These are phyloP conservation scores for Camelus dromedarius DNA, from an alignment of 2,113 vertebrate species.

Conservation along the genomic window DNA sequence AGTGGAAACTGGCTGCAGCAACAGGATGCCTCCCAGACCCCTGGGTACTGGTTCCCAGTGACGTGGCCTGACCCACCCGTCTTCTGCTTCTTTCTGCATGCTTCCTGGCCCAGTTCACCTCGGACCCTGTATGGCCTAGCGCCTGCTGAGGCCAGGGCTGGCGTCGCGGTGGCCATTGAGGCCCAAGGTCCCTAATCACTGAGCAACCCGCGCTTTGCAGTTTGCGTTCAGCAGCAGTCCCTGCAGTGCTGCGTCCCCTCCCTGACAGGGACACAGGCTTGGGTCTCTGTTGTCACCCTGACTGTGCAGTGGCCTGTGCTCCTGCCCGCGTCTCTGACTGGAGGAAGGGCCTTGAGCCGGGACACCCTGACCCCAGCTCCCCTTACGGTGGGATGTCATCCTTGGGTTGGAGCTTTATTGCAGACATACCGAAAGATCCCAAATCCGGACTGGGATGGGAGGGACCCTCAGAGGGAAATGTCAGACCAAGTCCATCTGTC, in stretches of 20 bases:
- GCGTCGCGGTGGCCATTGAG: background rate
- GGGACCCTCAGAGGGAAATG: background rate
- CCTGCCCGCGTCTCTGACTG: background rate
- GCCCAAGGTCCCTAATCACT: no score
- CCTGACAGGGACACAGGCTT: background rate
- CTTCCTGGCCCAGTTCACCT: background rate
- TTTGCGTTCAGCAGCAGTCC: fast-evolving
- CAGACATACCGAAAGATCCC: background rate
- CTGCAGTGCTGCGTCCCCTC: background rate
- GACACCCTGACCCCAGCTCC: background rate
- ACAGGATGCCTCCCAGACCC: background rate
- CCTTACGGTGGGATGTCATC: background rate
- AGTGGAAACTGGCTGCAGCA: fast-evolving
- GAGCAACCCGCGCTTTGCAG: background rate
- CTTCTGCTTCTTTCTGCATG: fast-evolving
- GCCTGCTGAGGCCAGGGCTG: background rate
- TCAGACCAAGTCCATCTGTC: background rate
- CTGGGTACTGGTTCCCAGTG: background rate
- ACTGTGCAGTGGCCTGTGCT: background rate
- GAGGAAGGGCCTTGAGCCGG: background rate
- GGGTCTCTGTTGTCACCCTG: background rate
- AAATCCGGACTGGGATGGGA: background rate
- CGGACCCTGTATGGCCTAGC: background rate
- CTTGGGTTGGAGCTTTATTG: background rate
- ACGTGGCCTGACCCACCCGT: no score